Percentiles rank a stretch among this genome's conserved stretches.
Conservation (phyloP, 2,113 vertebrate genomes). For the Apistogramma diplotaenia region DNA sequence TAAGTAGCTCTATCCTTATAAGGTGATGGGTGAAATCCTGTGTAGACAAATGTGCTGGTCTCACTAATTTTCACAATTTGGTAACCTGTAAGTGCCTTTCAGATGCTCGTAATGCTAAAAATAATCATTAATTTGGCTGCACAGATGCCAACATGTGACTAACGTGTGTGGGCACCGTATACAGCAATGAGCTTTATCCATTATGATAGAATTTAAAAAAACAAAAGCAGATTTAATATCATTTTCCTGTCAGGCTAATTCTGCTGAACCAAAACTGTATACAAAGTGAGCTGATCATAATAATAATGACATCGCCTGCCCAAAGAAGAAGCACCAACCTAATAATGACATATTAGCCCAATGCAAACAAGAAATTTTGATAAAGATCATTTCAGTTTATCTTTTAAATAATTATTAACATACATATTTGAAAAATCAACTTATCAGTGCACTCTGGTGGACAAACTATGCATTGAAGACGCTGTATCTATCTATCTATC, state of each 20-base stretch:
- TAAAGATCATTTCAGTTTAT: neutral
- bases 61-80: neutral
- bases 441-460: too few species aligned
- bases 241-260: neutral
- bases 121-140: neutral
- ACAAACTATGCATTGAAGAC: neutral
- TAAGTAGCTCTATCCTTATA: neutral
- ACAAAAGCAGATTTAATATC: neutral
- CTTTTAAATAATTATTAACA: neutral
- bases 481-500: too few species aligned
- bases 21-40: neutral
- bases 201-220: neutral
- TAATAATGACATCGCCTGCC: too few species aligned
- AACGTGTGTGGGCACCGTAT: neutral
- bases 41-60: neutral
- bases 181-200: neutral
- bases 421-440: neutral
- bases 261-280: neutral
- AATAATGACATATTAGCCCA: neutral
- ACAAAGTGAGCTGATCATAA: neutral
- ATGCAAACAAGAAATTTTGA: neutral
- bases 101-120: neutral
- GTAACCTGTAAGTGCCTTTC: neutral
- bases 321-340: neutral
- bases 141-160: neutral